These are phyloP conservation scores for Oreocharis arfaki DNA, from an alignment of 2,113 vertebrate genomes.

Conservation along the genomic window DNA sequence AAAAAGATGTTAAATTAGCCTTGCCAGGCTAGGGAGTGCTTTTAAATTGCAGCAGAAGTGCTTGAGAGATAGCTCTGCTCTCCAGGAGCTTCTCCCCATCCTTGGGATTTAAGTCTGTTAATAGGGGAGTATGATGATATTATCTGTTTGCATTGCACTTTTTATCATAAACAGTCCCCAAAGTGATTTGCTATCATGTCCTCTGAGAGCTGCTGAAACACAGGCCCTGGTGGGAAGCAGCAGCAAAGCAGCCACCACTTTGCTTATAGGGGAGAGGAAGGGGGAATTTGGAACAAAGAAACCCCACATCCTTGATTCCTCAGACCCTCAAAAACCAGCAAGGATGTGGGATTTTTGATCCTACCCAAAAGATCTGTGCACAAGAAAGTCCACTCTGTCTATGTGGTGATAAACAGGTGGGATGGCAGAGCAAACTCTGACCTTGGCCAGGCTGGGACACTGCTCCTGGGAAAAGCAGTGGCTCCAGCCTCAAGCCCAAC, in stretches of 20 bases:
- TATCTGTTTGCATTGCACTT: conserved; percentile 41
- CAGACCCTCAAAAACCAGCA: not conserved
- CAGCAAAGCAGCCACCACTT: not conserved
- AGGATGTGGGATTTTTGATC: not conserved
- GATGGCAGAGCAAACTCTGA: not conserved
- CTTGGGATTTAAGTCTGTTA: conserved; percentile 42
- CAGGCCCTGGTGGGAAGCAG: not conserved
- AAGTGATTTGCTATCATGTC: not conserved
- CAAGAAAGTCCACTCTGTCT: not conserved
- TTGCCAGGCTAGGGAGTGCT: not conserved
- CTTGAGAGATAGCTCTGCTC: conserved; percentile 34
- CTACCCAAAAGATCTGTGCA: not conserved
- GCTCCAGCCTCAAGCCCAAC: not conserved
- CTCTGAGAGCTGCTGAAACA: not conserved
- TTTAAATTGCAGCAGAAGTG: conserved; percentile 37
- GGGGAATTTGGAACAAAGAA: not conserved
- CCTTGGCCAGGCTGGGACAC: not conserved
- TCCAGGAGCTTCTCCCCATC: conserved; percentile 22
- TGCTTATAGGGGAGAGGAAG: not conserved
- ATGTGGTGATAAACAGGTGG: not conserved
- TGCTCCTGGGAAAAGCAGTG: not conserved
- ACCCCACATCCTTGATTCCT: not conserved
- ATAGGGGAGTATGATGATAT: conserved; percentile 36
- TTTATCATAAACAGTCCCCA: conserved; percentile 17
- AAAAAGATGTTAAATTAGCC: conserved; percentile 10